Percentiles rank a stretch among this genome's conserved stretches.
These are phyloP conservation scores for Anguilla megastoma DNA, from an alignment of 2,797 vertebrate species.

Conservation along the genomic window DNA sequence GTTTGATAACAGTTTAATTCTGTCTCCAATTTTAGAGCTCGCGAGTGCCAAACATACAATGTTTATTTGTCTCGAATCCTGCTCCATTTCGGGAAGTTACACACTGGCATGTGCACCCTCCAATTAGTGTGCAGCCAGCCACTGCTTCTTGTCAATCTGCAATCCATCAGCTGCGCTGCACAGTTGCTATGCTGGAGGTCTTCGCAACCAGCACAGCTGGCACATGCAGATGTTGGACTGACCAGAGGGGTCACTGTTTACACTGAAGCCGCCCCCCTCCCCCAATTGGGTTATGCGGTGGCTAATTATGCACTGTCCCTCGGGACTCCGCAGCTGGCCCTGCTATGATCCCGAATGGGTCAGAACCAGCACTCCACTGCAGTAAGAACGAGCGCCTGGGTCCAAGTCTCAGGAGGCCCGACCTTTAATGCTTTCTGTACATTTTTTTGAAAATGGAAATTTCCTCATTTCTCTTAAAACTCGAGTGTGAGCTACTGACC, in stretches of 20 bases:
- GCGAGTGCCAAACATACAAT: neutral
- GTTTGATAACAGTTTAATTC: slow-evolving; percentile 10
- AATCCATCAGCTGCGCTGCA: neutral
- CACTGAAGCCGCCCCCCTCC: neutral
- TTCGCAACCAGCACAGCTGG: neutral
- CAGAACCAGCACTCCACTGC: neutral
- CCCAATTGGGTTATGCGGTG: neutral
- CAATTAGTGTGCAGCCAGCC: neutral
- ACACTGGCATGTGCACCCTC: neutral
- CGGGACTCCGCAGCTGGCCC: neutral
- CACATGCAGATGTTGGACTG: neutral
- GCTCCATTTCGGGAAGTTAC: neutral
- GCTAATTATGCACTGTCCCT: neutral
- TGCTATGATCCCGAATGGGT: neutral
- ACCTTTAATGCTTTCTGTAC: neutral
- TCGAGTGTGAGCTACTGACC: neutral
- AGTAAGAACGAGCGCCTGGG: neutral
- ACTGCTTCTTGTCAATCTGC: slow-evolving; percentile 4
- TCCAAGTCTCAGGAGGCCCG: neutral
- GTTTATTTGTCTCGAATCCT: slow-evolving; percentile 5
- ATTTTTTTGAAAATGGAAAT: slow-evolving; percentile 3
- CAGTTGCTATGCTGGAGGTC: neutral
- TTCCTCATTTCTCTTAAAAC: neutral
- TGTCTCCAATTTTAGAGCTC: neutral
- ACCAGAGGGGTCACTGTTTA: neutral